Evolutionary conservation across 2,888 invertebrate species (phyloP).

Genomic region (Ctenicera cuprea): DNA sequence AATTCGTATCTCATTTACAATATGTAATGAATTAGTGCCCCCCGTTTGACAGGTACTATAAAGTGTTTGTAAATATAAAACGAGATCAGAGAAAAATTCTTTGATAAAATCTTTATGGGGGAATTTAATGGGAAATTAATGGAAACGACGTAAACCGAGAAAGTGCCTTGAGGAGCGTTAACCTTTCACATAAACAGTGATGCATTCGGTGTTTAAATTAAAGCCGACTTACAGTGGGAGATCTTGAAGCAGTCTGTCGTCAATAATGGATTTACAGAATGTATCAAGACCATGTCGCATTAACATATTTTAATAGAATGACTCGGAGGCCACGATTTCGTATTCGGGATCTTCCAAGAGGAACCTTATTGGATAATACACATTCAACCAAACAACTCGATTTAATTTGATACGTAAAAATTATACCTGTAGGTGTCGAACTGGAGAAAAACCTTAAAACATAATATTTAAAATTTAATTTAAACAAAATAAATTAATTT

Average conservation of each 20-base stretch:
- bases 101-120: conserved; percentile 24
- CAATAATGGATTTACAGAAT: conserved; percentile 44
- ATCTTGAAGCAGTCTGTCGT: conserved; percentile 45
- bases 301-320: conserved; percentile 37
- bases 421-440: too few relatives aligned
- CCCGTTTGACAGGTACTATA: conserved; percentile 3
- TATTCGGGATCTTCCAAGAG: background rate
- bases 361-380: too few relatives aligned
- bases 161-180: conserved; percentile 36
- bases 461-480: too few relatives aligned
- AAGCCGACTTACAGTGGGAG: conserved; percentile 34
- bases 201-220: conserved; percentile 49
- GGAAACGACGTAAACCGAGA: conserved; percentile 20
- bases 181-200: conserved; percentile 42
- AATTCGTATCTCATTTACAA: background rate
- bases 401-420: too few relatives aligned
- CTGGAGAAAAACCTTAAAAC: too few relatives aligned
- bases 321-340: background rate
- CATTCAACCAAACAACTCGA: too few relatives aligned
- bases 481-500: too few relatives aligned
- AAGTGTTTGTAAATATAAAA: background rate
- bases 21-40: background rate
- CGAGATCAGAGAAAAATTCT: conserved; percentile 13
- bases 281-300: conserved; percentile 35
- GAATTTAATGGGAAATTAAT: conserved; percentile 25